phyloP scores from a whole-genome alignment of 1,140 invertebrate genomes.

The Leptopilina clavipes region DNA sequence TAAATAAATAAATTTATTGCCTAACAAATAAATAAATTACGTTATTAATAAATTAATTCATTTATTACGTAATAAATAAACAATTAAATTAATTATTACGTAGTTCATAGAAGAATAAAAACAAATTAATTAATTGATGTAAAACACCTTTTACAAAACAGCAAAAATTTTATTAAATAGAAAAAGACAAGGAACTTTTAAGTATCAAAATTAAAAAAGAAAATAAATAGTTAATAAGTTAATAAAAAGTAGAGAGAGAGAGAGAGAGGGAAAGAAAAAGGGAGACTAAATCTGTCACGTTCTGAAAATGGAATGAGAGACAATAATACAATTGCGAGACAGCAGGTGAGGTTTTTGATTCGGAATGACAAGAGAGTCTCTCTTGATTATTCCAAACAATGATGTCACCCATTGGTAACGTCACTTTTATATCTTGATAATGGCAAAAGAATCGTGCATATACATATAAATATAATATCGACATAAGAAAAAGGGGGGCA shows the following conservation, averaged over 20 bases:
- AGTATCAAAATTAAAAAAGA: too few relatives aligned
- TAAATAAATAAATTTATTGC: too few relatives aligned
- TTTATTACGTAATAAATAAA: too few relatives aligned
- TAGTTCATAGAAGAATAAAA: too few relatives aligned
- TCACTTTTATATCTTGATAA: constrained; percentile 16
- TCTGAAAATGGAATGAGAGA: neutral
- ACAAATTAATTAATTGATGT: too few relatives aligned
- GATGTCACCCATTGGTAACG: constrained; percentile 17
- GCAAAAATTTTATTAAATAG: too few relatives aligned
- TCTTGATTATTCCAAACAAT: constrained; percentile 4
- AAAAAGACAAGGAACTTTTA: too few relatives aligned
- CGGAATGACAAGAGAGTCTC: neutral
- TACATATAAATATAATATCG: neutral
- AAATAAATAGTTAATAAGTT: neutral
- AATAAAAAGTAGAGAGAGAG: neutral
- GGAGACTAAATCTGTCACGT: constrained; percentile 7
- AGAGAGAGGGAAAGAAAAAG: neutral
- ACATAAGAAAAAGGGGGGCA: constrained; percentile 17
- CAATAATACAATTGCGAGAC: constrained; percentile 1
- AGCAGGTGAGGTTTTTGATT: constrained; percentile 11
- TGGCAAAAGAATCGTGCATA: constrained; percentile 7
- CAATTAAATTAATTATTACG: too few relatives aligned
- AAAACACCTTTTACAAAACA: too few relatives aligned
- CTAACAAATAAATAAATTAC: too few relatives aligned
- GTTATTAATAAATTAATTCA: too few relatives aligned